These are phyloP conservation scores for Ceramica pisi DNA, from an alignment of 2,888 invertebrate species.

Conservation along the genomic window DNA sequence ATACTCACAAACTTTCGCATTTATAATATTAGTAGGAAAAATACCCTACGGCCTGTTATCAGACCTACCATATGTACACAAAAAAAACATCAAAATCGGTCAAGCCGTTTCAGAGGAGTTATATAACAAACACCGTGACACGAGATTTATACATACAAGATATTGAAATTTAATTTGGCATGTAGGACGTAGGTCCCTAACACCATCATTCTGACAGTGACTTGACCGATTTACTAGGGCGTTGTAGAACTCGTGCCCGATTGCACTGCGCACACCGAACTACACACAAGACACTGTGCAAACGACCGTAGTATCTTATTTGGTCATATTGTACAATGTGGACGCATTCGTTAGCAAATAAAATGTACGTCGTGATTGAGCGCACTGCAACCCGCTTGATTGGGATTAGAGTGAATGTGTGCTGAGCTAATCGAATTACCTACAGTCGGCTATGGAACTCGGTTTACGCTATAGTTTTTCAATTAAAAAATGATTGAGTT, in stretches of 20 bases:
- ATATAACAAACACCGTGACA: too few species aligned
- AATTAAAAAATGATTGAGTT: background rate
- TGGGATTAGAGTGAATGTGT: conserved; percentile 48
- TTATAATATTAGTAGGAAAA: too few species aligned
- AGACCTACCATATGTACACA: too few species aligned
- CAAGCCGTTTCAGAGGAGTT: too few species aligned
- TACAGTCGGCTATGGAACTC: conserved; percentile 15
- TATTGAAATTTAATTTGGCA: too few species aligned
- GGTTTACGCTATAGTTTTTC: background rate
- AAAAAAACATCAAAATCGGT: too few species aligned
- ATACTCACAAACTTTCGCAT: too few species aligned
- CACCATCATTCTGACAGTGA: background rate
- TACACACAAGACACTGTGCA: conserved; percentile 33
- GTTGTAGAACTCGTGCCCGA: conserved; percentile 48
- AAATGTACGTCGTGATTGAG: conserved; percentile 53
- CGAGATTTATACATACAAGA: too few species aligned
- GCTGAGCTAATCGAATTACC: conserved; percentile 31
- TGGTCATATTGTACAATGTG: conserved; percentile 35
- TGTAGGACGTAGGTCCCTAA: background rate
- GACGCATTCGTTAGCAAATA: conserved; percentile 48
- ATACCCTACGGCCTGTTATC: too few species aligned
- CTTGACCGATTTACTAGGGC: conserved; percentile 13
- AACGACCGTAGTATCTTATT: conserved; percentile 56
- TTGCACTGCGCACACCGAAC: conserved; percentile 39
- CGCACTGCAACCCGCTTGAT: conserved; percentile 40